Evolutionary conservation across 92 coral and sea anemone genomes (phyloP).

Genomic region (Epizoanthus ramosus): DNA sequence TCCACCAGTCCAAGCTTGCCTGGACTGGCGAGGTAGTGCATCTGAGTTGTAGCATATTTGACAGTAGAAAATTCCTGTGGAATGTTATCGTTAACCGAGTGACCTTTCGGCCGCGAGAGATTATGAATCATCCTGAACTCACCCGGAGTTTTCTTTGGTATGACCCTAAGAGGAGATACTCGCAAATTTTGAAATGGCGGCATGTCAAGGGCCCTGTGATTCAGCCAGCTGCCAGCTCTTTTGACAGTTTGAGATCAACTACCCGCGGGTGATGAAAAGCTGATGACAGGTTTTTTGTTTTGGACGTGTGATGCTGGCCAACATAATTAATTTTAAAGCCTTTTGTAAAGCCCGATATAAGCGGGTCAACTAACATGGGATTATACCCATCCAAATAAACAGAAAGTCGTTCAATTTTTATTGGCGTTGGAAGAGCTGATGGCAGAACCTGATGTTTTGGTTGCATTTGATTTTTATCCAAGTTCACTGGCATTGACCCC

Average conservation of each 20-base stretch:
- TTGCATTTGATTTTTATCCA: too few species aligned
- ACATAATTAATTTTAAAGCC: background rate
- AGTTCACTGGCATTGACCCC: too few species aligned
- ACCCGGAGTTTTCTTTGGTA: slow-evolving; percentile 16
- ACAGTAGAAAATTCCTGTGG: background rate
- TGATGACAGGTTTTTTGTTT: slow-evolving; percentile 11
- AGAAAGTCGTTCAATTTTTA: background rate
- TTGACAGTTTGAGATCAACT: background rate
- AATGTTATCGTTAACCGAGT: slow-evolving; percentile 13
- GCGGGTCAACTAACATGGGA: background rate
- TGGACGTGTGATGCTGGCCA: background rate
- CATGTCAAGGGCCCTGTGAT: background rate
- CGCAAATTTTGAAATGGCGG: background rate
- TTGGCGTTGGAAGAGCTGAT: background rate
- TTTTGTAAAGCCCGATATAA: background rate
- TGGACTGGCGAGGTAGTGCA: too few species aligned
- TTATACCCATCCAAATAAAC: background rate
- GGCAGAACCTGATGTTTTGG: background rate
- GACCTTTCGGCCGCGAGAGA: background rate
- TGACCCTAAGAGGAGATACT: slow-evolving; percentile 6
- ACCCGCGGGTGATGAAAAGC: slow-evolving; percentile 2
- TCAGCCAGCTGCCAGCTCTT: slow-evolving; percentile 18
- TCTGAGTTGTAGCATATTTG: slow-evolving; percentile 6
- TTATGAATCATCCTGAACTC: slow-evolving; percentile 12
- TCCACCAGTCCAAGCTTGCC: too few species aligned